Evolutionary conservation across 2,888 invertebrate genomes (phyloP), one percentile per base, ranked within the genome.

Genomic region (Eristalis tenax): DNA sequence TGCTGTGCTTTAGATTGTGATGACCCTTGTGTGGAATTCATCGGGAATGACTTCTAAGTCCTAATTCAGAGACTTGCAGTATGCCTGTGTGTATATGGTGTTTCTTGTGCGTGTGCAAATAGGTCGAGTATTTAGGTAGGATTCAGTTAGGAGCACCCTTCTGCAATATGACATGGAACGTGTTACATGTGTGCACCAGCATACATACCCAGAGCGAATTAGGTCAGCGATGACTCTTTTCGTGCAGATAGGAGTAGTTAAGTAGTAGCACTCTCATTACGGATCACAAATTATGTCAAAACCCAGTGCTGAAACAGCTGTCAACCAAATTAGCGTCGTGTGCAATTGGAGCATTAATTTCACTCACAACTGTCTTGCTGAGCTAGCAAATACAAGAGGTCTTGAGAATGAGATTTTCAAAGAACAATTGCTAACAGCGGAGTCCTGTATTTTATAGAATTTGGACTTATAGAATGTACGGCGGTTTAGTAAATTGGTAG

Each of bases 161-260:
- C 18, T 50, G 50, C 50, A 8, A 8, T 4, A 15, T n/a, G 43
- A 6, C 43, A n/a, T 50, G 43, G 18, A 50, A 5, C n/a, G 18
- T n/a, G 15, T 18, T 50, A 50, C 50, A 6, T 26, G 26, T 26
- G 3, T n/a, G 50, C 50, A n/a, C 8, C 50, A 18, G 50, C 13
- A 15, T 61, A 15, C 26, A 23, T 23, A 65, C 35, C 63, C 56
- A 35, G 56, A 32, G 65, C 38, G 75, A 64, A 66, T 66, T 38
- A 38, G 28, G 22, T 32, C 56, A 26, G 15, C 26, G 26, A 61
- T 28, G n/a, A 28, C 26, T 50, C 50, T 50, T 18, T 18, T 18
- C n/a, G 50, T 50, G 50, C 4, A 18, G 50, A 50, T 50, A 50
- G 50, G 18, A 50, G 18, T 50, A 18, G 50, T 18, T 18, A 50